Evolutionary conservation across 2,888 invertebrate species (phyloP).

Genomic region (Dichetophora obliterata): DNA sequence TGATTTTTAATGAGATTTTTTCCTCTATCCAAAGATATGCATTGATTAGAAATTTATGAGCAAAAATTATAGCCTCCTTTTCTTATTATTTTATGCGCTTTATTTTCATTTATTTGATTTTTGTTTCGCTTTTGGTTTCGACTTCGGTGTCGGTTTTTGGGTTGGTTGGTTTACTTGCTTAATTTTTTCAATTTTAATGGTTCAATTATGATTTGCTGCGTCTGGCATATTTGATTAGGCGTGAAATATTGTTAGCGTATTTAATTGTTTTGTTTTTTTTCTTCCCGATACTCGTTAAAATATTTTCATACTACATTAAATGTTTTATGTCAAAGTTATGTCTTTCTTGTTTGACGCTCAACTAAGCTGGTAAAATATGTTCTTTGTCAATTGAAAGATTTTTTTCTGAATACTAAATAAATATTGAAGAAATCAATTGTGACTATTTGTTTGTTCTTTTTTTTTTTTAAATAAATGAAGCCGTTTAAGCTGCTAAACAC

Average conservation of each 20-base stretch:
- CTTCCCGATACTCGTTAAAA: not conserved
- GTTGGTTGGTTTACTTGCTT: not conserved
- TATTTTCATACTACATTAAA: not conserved
- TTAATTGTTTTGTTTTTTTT: not conserved
- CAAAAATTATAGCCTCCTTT: slow-evolving; percentile 6
- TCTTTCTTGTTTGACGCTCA: not conserved
- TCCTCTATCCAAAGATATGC: slow-evolving; percentile 12
- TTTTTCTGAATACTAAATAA: no score
- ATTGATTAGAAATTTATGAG: slow-evolving; percentile 30
- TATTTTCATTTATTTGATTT: not conserved
- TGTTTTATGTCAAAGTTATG: not conserved
- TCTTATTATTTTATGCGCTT: not conserved
- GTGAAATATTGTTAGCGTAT: not conserved
- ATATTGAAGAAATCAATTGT: not conserved
- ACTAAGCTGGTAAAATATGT: no score
- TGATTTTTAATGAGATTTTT: slow-evolving; percentile 36
- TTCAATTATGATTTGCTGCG: slow-evolving; percentile 23
- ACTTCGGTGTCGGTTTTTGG: not conserved
- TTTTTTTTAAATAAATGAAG: not conserved
- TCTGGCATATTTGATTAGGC: not conserved
- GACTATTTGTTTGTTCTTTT: not conserved
- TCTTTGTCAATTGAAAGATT: no score
- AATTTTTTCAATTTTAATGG: not conserved
- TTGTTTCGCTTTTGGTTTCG: not conserved
- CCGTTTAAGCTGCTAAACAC: not conserved